Evolutionary conservation across 2,797 vertebrate genomes (phyloP), one percentile per base, ranked within the genome.

Genomic region (Tenualosa thibaudeaui): DNA sequence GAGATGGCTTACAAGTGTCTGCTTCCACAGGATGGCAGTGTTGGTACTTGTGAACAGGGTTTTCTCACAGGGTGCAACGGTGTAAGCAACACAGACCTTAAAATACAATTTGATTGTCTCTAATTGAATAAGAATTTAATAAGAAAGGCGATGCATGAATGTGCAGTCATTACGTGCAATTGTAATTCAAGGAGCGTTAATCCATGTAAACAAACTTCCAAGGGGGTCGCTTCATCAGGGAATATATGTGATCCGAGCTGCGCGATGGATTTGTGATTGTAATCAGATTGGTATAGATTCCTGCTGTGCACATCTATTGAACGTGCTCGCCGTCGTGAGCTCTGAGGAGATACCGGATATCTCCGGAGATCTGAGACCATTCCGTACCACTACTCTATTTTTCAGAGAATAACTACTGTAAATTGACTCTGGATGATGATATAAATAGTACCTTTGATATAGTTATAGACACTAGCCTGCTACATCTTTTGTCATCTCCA

Each of bases 1-100:
- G 5, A 40, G 17, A 8, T 3, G 19, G 37, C 5, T 19, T 40
- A 17, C 37, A 43, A 78, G 31, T 46, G 19, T 81, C 15, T 82
- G 1, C 26, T 10, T 3, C 4, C 94, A 91, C 90, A 89, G 94
- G 95, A 89, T 94, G 94, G 92, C 95, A 94, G 87, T 94, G 87
- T 90, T 89, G 93, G 8, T 90, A 88, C 88, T 91, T 3, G 83
- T 54, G 51, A 7, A 26, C 15, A 49, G 10, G 50, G 26, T 49
- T 50, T 46, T 13, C 43, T 84, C 50, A 51, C 46, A 22, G 7
- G 26, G 15, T 31, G 10, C 15, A 46, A 43, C 37, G 17, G 40
- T 46, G 40, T 78, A 78, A 78, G 40, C 37, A 19, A 71, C 37
- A 71, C 31, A 71, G 71, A 78, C 71, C 37, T 78, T 40, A 31